Evolutionary conservation across 2,113 vertebrate species (phyloP).

Genomic region (Prunella fulvescens): DNA sequence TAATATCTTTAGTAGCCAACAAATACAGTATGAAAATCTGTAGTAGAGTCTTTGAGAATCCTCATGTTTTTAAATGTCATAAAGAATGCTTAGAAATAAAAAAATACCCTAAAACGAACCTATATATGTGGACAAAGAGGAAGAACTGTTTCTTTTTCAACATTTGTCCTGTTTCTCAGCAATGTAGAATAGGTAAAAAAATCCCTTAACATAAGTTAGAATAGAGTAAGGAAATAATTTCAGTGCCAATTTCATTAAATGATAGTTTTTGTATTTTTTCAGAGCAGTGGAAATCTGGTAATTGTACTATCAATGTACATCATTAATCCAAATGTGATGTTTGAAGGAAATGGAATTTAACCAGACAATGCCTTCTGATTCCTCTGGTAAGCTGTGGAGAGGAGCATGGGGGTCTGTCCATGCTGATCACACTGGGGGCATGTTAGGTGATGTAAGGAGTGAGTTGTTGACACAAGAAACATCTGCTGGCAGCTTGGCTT

Average conservation of each 20-base stretch:
- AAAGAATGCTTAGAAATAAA: not conserved
- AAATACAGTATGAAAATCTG: not conserved
- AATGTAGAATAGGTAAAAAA: slow-evolving; percentile 28
- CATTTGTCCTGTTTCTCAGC: slow-evolving; percentile 44
- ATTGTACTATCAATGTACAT: not conserved
- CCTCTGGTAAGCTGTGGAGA: not conserved
- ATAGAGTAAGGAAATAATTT: slow-evolving; percentile 14
- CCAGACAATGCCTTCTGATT: not conserved
- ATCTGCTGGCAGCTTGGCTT: not conserved
- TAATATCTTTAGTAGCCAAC: not conserved
- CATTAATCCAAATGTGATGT: not conserved
- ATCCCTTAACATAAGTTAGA: slow-evolving; percentile 22
- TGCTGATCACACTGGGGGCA: accelerated
- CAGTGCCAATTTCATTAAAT: not conserved
- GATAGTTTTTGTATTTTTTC: not conserved
- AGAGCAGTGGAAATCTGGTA: not conserved
- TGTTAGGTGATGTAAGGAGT: accelerated
- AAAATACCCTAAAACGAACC: not conserved
- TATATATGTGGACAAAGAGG: not conserved
- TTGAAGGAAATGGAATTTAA: not conserved
- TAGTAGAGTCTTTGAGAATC: not conserved
- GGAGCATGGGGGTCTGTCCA: not conserved
- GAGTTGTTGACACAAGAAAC: not conserved
- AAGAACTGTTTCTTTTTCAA: slow-evolving; percentile 22
- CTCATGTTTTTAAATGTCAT: not conserved